Conservation (phyloP, 2,888 invertebrate genomes). For the Cotesia congregata region DNA sequence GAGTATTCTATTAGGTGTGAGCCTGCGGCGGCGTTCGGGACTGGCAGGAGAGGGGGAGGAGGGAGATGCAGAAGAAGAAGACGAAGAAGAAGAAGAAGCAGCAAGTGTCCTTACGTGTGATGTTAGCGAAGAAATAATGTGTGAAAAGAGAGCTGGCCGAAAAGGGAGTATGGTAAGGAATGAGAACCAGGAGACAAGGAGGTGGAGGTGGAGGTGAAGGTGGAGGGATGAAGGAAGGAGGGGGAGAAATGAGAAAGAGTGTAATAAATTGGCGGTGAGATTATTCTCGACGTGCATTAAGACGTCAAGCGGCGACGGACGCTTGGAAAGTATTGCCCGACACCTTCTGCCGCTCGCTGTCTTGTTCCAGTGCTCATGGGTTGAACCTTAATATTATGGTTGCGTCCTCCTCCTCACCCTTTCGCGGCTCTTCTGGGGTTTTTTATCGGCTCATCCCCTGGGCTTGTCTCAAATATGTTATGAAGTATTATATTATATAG, state of each 20-base stretch:
- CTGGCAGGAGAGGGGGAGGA: neutral
- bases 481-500: too few relatives aligned
- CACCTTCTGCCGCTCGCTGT: conserved; percentile 61
- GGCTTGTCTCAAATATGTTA: neutral
- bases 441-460: conserved; percentile 15
- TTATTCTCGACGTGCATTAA: conserved; percentile 71
- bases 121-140: conserved; percentile 26
- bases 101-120: conserved; percentile 25
- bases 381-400: conserved; percentile 1
- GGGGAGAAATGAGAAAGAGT: conserved; percentile 69
- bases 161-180: conserved; percentile 56
- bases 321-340: conserved; percentile 69
- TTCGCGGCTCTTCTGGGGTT: conserved; percentile 19
- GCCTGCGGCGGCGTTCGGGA: conserved; percentile 42
- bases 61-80: conserved; percentile 24
- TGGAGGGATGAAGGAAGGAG: conserved; percentile 36
- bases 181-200: conserved; percentile 46
- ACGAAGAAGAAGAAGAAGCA: conserved; percentile 28
- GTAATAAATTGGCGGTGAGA: conserved; percentile 71
- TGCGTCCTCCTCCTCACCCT: conserved; percentile 28
- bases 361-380: neutral
- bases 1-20: conserved; percentile 67
- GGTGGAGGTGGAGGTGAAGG: conserved; percentile 20
- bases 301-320: conserved; percentile 70
- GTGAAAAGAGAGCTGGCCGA: conserved; percentile 44